phyloP scores from a whole-genome alignment of 1,140 invertebrate species.

The Leucophenga varia region DNA sequence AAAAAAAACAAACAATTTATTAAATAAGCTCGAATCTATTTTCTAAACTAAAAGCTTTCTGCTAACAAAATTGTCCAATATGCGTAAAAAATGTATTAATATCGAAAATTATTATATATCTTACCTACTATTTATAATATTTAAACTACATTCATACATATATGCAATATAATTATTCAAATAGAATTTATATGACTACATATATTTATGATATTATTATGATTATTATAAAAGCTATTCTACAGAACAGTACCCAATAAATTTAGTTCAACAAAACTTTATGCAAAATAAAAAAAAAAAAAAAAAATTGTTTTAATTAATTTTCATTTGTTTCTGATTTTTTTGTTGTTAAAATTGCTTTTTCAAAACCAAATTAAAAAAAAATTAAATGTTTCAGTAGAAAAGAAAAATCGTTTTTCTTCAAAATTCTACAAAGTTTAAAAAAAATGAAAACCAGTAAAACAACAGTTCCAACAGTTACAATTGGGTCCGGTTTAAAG shows the following conservation, averaged over 20 bases:
- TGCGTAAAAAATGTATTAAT: conserved; percentile 22
- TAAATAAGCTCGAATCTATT: conserved; percentile 39
- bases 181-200: conserved; percentile 13
- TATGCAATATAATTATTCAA: too few relatives aligned
- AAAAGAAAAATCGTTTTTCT: conserved; percentile 10
- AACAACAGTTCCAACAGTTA: conserved; percentile 35
- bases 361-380: conserved; percentile 23
- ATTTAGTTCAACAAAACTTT: conserved; percentile 57
- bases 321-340: conserved; percentile 39
- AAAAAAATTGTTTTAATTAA: conserved; percentile 43
- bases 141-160: too few relatives aligned
- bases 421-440: neutral
- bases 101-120: conserved; percentile 31
- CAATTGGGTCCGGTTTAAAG: conserved; percentile 48
- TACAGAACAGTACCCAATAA: conserved; percentile 56
- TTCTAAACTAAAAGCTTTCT: conserved; percentile 31
- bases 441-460: too few relatives aligned
- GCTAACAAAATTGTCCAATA: conserved; percentile 35
- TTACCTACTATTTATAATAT: conserved; percentile 24
- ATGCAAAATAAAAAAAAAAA: conserved; percentile 34
- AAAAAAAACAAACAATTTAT: conserved; percentile 14
- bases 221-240: conserved; percentile 41
- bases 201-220: conserved; percentile 22
- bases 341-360: conserved; percentile 49
- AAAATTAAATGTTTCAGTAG: neutral